phyloP scores from a whole-genome alignment of 2,113 vertebrate genomes.

The Myodes glareolus region DNA sequence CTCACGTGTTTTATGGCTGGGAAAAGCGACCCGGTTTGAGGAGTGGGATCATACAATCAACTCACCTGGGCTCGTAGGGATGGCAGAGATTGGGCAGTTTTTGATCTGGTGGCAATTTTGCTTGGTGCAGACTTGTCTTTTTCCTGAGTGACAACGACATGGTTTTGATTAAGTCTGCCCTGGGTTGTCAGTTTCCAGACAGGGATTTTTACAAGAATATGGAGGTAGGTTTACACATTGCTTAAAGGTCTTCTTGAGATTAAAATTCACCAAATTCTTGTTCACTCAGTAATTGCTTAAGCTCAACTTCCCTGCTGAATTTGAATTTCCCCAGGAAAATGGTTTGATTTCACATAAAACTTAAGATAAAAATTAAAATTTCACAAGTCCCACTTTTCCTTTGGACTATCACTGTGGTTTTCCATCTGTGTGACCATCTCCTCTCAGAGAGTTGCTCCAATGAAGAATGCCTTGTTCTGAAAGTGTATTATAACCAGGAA shows the following conservation, averaged over 20 bases:
- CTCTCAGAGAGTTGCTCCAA: neutral
- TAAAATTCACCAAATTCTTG: conserved; percentile 34
- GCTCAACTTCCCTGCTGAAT: conserved; percentile 9
- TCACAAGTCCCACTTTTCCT: neutral
- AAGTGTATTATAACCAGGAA: neutral
- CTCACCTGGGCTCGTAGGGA: no score
- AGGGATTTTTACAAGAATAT: conserved; percentile 27
- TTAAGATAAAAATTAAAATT: conserved; percentile 41
- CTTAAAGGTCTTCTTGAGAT: conserved; percentile 35
- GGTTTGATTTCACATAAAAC: conserved; percentile 38
- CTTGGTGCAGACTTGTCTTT: neutral
- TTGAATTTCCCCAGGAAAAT: conserved; percentile 5
- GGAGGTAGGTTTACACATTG: neutral
- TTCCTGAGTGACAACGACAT: neutral
- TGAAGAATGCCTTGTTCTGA: neutral
- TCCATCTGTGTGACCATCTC: neutral
- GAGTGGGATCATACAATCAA: no score
- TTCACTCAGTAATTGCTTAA: conserved; percentile 34
- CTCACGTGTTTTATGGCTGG: no score
- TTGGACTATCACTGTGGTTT: neutral
- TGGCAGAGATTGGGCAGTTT: neutral
- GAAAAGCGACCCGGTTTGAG: no score
- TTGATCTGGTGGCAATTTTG: neutral
- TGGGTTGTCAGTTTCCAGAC: conserved; percentile 43
- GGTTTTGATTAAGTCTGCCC: neutral